These are phyloP conservation scores for Drosophila sulfurigaster DNA, from an alignment of 1,140 invertebrate species.

Conservation along the genomic window DNA sequence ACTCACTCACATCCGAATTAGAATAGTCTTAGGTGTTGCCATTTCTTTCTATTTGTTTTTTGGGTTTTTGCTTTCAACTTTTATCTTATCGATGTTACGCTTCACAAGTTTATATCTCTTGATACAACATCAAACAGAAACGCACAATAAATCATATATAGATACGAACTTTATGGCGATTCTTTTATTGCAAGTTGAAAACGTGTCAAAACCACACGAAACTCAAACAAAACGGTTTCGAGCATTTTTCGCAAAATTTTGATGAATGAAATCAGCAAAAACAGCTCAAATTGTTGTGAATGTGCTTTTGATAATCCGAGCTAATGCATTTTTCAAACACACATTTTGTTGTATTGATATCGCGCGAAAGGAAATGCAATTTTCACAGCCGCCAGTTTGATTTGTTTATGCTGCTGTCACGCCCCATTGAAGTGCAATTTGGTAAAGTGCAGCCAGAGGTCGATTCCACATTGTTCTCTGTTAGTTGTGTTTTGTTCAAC, in stretches of 20 bases:
- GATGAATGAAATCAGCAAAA: conserved; percentile 20
- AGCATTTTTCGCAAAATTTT: conserved; percentile 30
- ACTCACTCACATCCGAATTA: conserved; percentile 43
- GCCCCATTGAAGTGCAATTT: conserved; percentile 61
- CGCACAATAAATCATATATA: conserved; percentile 62
- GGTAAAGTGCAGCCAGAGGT: conserved; percentile 38
- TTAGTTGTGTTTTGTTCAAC: conserved; percentile 35
- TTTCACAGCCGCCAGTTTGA: conserved; percentile 2
- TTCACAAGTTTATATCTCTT: conserved; percentile 44
- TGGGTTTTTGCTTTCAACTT: conserved; percentile 7
- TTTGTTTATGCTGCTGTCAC: conserved; percentile 59
- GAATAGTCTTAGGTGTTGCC: conserved; percentile 11
- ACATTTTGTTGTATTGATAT: conserved; percentile 29
- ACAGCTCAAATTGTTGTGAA: conserved; percentile 3
- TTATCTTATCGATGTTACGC: conserved; percentile 63
- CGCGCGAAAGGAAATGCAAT: conserved; percentile 16
- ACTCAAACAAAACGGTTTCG: conserved; percentile 43
- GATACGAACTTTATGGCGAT: conserved; percentile 21
- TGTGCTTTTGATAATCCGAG: conserved; percentile 3
- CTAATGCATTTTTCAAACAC: conserved; percentile 12
- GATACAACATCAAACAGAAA: conserved; percentile 69
- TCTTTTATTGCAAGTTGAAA: conserved; percentile 49
- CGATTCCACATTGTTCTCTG: conserved; percentile 34
- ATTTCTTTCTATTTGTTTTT: conserved; percentile 13
- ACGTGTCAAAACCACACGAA: conserved; percentile 58